A percentile compares a stretch with the other conserved stretches of the same genome.
These are phyloP conservation scores for Tympanuchus pallidicinctus DNA, from an alignment of 2,113 vertebrate genomes.

Conservation along the genomic window DNA sequence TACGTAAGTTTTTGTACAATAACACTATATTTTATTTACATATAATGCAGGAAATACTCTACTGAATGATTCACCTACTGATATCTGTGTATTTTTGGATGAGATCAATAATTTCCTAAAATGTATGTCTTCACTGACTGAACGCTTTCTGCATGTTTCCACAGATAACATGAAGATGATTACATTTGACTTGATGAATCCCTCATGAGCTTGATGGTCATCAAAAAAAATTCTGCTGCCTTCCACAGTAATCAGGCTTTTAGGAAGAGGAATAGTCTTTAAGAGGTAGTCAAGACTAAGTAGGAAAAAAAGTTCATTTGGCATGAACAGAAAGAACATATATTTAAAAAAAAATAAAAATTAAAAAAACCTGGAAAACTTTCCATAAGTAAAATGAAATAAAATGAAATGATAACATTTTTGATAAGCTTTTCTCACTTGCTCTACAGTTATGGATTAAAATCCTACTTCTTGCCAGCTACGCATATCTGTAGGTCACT, in stretches of 20 bases:
- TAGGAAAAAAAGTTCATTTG: neutral
- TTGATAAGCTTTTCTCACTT: neutral
- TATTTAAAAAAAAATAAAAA: neutral
- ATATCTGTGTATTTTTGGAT: neutral
- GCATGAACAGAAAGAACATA: too few relatives aligned
- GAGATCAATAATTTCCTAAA: neutral
- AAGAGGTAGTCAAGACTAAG: neutral
- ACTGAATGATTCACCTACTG: neutral
- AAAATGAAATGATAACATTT: neutral
- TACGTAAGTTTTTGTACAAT: neutral
- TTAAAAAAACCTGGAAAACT: neutral
- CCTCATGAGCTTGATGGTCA: neutral
- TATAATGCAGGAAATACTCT: neutral
- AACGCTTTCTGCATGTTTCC: neutral
- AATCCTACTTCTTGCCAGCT: neutral
- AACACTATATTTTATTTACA: neutral
- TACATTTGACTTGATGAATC: neutral
- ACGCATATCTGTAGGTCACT: neutral
- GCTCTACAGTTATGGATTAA: neutral
- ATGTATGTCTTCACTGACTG: neutral
- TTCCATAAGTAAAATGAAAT: fast-evolving
- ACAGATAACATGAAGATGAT: neutral
- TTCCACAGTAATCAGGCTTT: neutral
- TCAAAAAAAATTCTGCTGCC: neutral
- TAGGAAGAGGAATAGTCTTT: neutral